A percentile compares a stretch with the other conserved stretches of the same genome.
These are phyloP conservation scores for Coptodon rendalli DNA, from an alignment of 2,113 vertebrate genomes.

Conservation along the genomic window DNA sequence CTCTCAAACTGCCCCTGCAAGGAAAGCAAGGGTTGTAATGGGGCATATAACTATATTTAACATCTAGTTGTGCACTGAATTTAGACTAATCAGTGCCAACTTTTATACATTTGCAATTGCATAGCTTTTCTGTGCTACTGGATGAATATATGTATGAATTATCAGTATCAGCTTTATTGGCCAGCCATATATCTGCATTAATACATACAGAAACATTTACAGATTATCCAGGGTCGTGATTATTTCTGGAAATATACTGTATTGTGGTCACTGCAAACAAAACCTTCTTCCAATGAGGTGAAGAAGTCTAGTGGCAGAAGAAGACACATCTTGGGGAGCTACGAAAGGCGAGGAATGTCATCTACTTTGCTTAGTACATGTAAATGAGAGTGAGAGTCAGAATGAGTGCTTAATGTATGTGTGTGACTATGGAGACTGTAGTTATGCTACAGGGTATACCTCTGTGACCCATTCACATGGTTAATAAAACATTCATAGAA, in stretches of 20 bases:
- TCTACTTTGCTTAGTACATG: slow-evolving; percentile 42
- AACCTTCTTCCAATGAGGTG: not conserved
- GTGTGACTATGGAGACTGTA: slow-evolving; percentile 59
- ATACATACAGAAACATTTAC: not conserved
- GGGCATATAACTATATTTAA: not conserved
- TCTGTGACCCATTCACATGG: slow-evolving; percentile 76
- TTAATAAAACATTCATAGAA: slow-evolving; percentile 80
- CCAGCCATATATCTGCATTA: not conserved
- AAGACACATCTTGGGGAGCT: slow-evolving; percentile 14
- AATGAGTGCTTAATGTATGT: slow-evolving; percentile 7
- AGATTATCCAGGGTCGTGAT: not conserved
- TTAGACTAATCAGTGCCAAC: not conserved
- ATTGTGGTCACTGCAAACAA: not conserved
- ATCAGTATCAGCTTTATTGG: not conserved
- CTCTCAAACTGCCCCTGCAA: not conserved
- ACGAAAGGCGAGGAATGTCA: slow-evolving; percentile 24
- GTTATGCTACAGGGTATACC: slow-evolving; percentile 59
- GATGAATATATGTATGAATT: not conserved
- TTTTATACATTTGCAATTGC: not conserved
- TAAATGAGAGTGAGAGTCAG: slow-evolving; percentile 43
- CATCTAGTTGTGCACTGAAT: not conserved
- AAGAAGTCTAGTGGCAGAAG: not conserved
- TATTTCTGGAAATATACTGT: not conserved
- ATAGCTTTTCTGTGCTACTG: not conserved
- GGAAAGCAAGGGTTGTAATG: not conserved